A percentile compares a stretch with the other conserved stretches of the same genome.
Evolutionary conservation across 2,113 vertebrate species (phyloP).

Genomic region (Struthidea cinerea): DNA sequence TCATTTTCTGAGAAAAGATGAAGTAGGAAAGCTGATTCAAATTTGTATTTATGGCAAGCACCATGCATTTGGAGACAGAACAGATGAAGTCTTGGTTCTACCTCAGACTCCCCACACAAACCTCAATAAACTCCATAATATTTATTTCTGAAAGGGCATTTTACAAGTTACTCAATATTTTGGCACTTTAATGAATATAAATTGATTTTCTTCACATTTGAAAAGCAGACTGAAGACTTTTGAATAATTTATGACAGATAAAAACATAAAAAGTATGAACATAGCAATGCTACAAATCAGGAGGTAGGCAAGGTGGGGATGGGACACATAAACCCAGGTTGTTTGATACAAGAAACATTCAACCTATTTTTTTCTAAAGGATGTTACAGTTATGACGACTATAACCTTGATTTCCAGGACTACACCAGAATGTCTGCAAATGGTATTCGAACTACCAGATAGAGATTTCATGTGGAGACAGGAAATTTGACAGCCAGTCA

Average conservation of each 20-base stretch:
- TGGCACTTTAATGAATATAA: neutral
- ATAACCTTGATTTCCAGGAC: neutral
- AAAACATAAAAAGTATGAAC: neutral
- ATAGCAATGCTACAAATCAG: neutral
- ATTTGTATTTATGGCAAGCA: neutral
- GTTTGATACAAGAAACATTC: neutral
- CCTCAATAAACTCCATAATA: neutral
- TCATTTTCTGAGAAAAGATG: neutral
- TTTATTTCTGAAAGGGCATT: neutral
- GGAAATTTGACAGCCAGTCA: constrained; percentile 50
- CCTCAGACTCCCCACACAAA: neutral
- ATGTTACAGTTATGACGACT: neutral
- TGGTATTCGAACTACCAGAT: constrained; percentile 22
- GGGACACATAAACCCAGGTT: neutral
- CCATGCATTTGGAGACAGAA: neutral
- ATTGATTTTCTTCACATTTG: neutral
- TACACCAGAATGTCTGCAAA: constrained; percentile 14
- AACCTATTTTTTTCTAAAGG: neutral
- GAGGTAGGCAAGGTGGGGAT: neutral
- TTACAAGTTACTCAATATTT: neutral
- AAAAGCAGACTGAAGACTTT: neutral
- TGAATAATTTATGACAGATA: neutral
- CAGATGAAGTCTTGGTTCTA: neutral
- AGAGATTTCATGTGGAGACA: constrained; percentile 45
- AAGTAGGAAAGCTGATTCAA: neutral